A percentile compares a stretch with the other conserved stretches of the same genome.
Evolutionary conservation across 2,797 vertebrate species (phyloP).

Genomic region (Capromys pilorides): DNA sequence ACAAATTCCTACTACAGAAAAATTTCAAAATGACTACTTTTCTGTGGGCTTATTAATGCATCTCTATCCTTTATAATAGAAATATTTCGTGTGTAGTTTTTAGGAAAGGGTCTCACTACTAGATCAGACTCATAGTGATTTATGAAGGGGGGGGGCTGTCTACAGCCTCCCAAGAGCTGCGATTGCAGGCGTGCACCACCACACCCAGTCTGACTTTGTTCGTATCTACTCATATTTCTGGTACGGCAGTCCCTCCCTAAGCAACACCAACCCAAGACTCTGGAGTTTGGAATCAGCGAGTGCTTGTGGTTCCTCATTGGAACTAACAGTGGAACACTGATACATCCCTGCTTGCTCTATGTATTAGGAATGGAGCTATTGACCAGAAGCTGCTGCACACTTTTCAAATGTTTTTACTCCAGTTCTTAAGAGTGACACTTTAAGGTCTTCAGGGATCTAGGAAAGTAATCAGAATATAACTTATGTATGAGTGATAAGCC

Average conservation of each 20-base stretch:
- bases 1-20: neutral
- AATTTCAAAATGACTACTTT: neutral
- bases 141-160: too few relatives aligned
- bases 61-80: neutral
- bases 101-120: too few relatives aligned
- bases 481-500: neutral
- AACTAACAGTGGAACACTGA: neutral
- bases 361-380: neutral
- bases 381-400: neutral
- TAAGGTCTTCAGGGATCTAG: neutral
- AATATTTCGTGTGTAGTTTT: neutral
- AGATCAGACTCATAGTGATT: too few relatives aligned
- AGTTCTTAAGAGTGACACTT: neutral
- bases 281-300: neutral
- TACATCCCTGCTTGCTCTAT: neutral
- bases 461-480: neutral
- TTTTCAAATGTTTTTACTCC: neutral
- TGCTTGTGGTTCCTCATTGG: neutral
- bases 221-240: neutral
- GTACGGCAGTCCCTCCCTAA: neutral
- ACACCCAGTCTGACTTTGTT: neutral
- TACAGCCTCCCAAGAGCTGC: too few relatives aligned
- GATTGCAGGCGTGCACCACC: too few relatives aligned
- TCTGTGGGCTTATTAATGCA: neutral
- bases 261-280: neutral